These are phyloP conservation scores for Pangasius krempfi DNA, from an alignment of 2,797 vertebrate genomes.

Conservation along the genomic window DNA sequence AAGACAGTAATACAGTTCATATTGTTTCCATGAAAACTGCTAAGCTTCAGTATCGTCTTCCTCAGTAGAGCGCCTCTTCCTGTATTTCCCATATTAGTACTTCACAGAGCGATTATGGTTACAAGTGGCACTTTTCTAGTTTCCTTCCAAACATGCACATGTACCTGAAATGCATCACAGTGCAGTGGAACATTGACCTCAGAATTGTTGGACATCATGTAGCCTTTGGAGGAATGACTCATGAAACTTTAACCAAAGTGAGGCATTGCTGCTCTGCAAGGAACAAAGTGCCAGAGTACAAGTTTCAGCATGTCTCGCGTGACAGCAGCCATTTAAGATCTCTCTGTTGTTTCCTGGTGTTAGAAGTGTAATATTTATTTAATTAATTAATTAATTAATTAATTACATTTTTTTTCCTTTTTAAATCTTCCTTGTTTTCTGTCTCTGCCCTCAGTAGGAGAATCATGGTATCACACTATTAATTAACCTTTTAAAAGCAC, in stretches of 20 bases:
- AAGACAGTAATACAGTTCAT: not conserved
- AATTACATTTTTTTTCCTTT: not conserved
- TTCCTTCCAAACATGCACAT: not conserved
- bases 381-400: too few species aligned
- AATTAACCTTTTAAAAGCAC: not conserved
- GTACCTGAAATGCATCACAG: constrained; percentile 39
- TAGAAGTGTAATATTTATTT: not conserved
- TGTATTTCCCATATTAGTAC: constrained; percentile 23
- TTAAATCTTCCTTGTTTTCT: not conserved
- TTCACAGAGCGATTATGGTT: not conserved
- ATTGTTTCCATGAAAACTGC: not conserved
- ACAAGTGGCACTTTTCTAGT: not conserved
- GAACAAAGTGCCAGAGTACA: constrained; percentile 21
- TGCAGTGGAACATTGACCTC: constrained; percentile 44
- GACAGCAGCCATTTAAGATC: constrained; percentile 4
- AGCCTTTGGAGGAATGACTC: constrained; percentile 45
- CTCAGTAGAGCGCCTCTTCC: not conserved
- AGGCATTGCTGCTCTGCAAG: constrained; percentile 21
- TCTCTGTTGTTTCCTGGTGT: constrained; percentile 25
- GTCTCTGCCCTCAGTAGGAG: not conserved
- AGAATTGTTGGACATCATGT: constrained; percentile 41
- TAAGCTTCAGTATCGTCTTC: not conserved
- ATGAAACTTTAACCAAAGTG: constrained; percentile 47
- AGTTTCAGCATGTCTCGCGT: constrained; percentile 13
- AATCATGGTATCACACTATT: not conserved